phyloP scores from a whole-genome alignment of 1,140 invertebrate genomes.

The Eriosoma lanigerum region DNA sequence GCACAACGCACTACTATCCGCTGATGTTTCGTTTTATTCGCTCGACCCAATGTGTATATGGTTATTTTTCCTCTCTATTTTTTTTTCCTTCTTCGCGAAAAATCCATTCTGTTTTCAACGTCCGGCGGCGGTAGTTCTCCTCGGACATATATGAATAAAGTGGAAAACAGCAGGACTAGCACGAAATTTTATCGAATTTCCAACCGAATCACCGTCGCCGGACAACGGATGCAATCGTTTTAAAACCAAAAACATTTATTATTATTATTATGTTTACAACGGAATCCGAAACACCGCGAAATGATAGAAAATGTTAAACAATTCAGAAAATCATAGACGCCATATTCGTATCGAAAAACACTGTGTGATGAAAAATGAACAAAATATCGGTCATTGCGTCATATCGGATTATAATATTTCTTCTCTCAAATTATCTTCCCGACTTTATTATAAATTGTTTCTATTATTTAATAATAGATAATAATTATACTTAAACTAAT shows the following conservation, averaged over 20 bases:
- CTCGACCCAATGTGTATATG: neutral
- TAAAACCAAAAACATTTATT: conserved; percentile 36
- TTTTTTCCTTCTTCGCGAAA: neutral
- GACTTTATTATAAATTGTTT: too few relatives aligned
- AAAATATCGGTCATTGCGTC: too few relatives aligned
- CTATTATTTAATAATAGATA: too few relatives aligned
- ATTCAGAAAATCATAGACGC: too few relatives aligned
- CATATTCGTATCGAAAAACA: too few relatives aligned
- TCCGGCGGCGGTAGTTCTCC: neutral
- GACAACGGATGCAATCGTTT: conserved; percentile 33
- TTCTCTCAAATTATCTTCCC: too few relatives aligned
- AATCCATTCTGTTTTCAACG: conserved; percentile 22
- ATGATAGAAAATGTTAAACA: neutral
- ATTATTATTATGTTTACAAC: neutral
- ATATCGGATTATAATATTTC: too few relatives aligned
- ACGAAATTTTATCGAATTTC: conserved; percentile 34
- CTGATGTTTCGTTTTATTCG: conserved; percentile 39
- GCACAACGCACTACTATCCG: neutral
- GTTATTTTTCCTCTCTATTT: neutral
- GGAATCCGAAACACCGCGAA: neutral
- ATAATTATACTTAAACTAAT: too few relatives aligned
- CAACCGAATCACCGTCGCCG: neutral
- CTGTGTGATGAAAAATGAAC: too few relatives aligned
- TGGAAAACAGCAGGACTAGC: neutral
- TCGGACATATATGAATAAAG: conserved; percentile 4